Evolutionary conservation across 53 echinoderm and acorn worm species (phyloP).

Genomic region (Holothuria scabra): DNA sequence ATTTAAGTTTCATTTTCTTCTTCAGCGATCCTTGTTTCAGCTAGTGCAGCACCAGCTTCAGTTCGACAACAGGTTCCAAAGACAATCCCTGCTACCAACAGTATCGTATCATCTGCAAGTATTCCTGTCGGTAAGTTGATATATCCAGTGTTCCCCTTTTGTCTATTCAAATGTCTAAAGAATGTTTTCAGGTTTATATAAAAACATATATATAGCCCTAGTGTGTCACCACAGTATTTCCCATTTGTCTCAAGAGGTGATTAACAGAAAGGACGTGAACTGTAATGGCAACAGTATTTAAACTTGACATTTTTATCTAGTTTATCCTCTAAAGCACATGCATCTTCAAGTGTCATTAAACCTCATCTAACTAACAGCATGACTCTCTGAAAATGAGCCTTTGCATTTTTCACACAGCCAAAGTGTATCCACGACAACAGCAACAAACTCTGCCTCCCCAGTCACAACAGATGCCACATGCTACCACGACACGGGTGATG

Average conservation of each 20-base stretch:
- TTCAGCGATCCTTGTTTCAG: slow-evolving; percentile 28
- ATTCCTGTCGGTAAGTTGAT: slow-evolving; percentile 87
- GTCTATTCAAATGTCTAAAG: too few relatives aligned
- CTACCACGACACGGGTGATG: slow-evolving; percentile 43
- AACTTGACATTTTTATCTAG: not conserved
- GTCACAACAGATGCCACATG: slow-evolving; percentile 18
- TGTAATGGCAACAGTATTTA: too few relatives aligned
- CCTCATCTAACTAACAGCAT: too few relatives aligned
- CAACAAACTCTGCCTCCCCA: slow-evolving; percentile 49
- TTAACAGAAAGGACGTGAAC: too few relatives aligned
- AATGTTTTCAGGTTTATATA: too few relatives aligned
- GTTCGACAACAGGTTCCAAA: not conserved
- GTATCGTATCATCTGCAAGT: slow-evolving; percentile 41
- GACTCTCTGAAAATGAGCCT: too few relatives aligned
- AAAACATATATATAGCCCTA: too few relatives aligned
- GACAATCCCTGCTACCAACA: slow-evolving; percentile 19
- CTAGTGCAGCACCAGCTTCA: slow-evolving; percentile 8
- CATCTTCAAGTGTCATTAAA: too few relatives aligned
- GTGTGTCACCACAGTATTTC: too few relatives aligned
- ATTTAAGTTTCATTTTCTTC: not conserved
- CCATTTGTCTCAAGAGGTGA: too few relatives aligned
- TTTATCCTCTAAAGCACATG: too few relatives aligned
- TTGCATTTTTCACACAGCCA: slow-evolving; percentile 60
- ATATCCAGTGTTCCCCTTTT: too few relatives aligned
- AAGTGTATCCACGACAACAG: slow-evolving; percentile 87